Evolutionary conservation across 2,113 vertebrate species (phyloP), one percentile per base, ranked within the genome.

Genomic region (Heterochromis multidens): DNA sequence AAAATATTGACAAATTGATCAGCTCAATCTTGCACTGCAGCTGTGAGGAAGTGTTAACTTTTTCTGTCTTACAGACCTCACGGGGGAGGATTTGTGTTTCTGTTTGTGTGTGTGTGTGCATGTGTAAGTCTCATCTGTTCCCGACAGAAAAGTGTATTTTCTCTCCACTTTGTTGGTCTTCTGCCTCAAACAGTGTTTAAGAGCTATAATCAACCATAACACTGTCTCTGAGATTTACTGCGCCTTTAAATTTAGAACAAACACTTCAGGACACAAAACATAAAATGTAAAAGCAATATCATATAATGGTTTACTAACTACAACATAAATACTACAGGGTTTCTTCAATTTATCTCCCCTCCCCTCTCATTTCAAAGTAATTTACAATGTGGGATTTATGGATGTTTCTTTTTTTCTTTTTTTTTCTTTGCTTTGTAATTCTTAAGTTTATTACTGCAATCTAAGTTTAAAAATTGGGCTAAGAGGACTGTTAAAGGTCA

Each of bases 1-100:
- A 59, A 78, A 88, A 27, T 92, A 95, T 94, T 62, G 93, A 94
- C 80, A 25, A 88, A 93, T 94, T 93, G 93, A 94, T 94, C 88
- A 87, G 29, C 9, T 86, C 57, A 43, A 74, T 85, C 80, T 93
- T 90, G 88, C 61, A 17, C 57, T 56, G 85, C 91, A 91, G 93
- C 94, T 90, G 91, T 35, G 89, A 81, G 93, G 91, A 94, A 83
- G 90, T 88, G 85, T 94, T 93, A n/a, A 89, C 88, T 84, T 85
- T 83, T 82, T 91, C 77, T 67, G 81, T 82, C 78, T 89, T 77
- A 88, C 56, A 87, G 84, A 80, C 90, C 88, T 85, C 80, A 43
- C 43, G 60, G 62, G 79, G 60, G 62, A 78, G 80, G 63, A 12
- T 33, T 67, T 49, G 37, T 46, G 46, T 77, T 57, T 49, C 4